Base-by-base conservation (phyloP, 2,888 invertebrate genomes). In the Minunthozetes semirufus region DNA sequence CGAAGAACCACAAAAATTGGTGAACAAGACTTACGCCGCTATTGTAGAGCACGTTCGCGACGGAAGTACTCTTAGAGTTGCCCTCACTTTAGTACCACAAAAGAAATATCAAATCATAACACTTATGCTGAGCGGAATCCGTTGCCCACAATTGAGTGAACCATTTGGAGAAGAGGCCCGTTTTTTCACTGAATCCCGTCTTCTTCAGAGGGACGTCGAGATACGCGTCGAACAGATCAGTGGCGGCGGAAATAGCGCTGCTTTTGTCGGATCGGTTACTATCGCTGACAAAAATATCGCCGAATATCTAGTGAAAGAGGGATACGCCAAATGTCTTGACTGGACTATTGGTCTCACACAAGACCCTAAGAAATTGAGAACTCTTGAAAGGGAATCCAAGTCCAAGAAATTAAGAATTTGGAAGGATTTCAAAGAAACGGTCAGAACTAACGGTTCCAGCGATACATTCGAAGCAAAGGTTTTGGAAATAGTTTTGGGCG, bases 31-130 rank as follows among this genome's bases (percentile, higher is more conserved):
- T 0, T 86, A 97, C 6, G 91, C 85, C 79, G 96, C 97, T 66
- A 89, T 99, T 75, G 91, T 99, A 80, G 99, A 99, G 82, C 94
- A 96, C 85, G 97, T 99, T 0, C 88, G 96, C 75, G 98, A 99
- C 84, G 98, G 98, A 0, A 95, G 95, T 46, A 98, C 98, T 0
- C 89, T 97, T 17, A 88, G 97, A 78, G 91, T 93, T 3, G 92
- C 96, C 81, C 85, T 99, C 15, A 84, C 97, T 75, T 96, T 97
- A 0, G 94, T 89, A 83, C 27, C 46, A 13, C 19, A 63, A 9
- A 25, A 27, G 15, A 61, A 29, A 22, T 89, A 93, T 80, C 91
- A 94, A 81, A 89, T 78, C 22, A 73, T 98, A 76, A 98, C 95
- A 0, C 84, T 99, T 76, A 95, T 96, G 91, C 88, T 99, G 78